These are phyloP conservation scores for Rhabditoides inermis DNA, from an alignment of 2,888 invertebrate genomes.

Conservation along the genomic window DNA sequence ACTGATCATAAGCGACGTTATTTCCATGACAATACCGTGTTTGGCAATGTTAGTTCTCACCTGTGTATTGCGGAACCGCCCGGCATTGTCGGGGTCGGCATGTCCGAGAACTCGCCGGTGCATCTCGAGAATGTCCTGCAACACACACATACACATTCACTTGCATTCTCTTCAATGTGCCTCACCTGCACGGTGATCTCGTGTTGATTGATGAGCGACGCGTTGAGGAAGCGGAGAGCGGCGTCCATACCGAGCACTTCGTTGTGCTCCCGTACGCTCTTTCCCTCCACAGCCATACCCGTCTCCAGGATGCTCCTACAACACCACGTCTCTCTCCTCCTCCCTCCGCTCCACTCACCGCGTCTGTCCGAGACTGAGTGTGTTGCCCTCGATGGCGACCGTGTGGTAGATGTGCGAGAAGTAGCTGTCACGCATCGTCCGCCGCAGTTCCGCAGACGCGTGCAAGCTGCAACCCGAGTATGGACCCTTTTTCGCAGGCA, in stretches of 20 bases:
- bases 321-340: conserved; percentile 41
- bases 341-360: conserved; percentile 59
- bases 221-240: conserved; percentile 80
- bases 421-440: conserved; percentile 86
- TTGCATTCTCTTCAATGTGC: not conserved
- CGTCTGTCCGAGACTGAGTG: conserved; percentile 84
- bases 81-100: conserved; percentile 85
- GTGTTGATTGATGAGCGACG: conserved; percentile 64
- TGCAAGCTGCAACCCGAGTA: no score
- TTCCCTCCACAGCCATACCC: conserved; percentile 69
- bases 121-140: conserved; percentile 81
- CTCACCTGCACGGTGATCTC: conserved; percentile 22
- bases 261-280: conserved; percentile 85
- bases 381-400: conserved; percentile 93
- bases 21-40: not conserved
- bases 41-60: conserved; percentile 1
- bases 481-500: no score
- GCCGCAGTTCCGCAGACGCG: conserved; percentile 67
- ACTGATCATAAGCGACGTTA: not conserved
- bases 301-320: conserved; percentile 69
- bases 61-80: conserved; percentile 76
- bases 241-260: conserved; percentile 72
- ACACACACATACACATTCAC: conserved; percentile 49
- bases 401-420: conserved; percentile 89
- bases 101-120: conserved; percentile 85